phyloP scores from a whole-genome alignment of 2,888 invertebrate genomes.

The Cheilosia impressa region DNA sequence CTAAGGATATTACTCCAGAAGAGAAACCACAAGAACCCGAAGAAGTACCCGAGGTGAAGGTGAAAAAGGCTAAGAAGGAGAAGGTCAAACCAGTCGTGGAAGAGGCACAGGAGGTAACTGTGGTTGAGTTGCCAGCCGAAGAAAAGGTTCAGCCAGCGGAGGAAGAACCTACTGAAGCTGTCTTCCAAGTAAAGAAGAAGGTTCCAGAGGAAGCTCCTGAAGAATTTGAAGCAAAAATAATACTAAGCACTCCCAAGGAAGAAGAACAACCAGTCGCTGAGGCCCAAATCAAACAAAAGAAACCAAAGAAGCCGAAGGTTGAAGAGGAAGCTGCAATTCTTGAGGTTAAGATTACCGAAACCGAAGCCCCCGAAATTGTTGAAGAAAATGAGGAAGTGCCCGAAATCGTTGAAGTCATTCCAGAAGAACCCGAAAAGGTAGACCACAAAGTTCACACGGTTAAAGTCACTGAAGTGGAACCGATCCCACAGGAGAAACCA shows the following conservation, averaged over 20 bases:
- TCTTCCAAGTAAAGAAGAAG: slow-evolving; percentile 76
- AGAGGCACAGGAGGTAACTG: slow-evolving; percentile 60
- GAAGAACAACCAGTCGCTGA: slow-evolving; percentile 77
- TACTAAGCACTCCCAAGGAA: slow-evolving; percentile 78
- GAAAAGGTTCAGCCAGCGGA: slow-evolving; percentile 68
- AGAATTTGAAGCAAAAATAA: slow-evolving; percentile 79
- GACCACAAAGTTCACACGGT: slow-evolving; percentile 59
- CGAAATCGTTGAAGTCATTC: slow-evolving; percentile 49
- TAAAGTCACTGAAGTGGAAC: slow-evolving; percentile 60
- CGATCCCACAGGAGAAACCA: slow-evolving; percentile 48
- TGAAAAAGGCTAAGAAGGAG: slow-evolving; percentile 76
- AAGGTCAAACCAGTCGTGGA: slow-evolving; percentile 55
- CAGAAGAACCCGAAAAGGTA: slow-evolving; percentile 57
- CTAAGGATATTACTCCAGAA: slow-evolving; percentile 77
- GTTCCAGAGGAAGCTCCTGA: slow-evolving; percentile 79
- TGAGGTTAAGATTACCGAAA: slow-evolving; percentile 71
- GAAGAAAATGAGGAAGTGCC: slow-evolving; percentile 76
- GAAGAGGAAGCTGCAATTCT: slow-evolving; percentile 74
- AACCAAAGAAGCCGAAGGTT: slow-evolving; percentile 70
- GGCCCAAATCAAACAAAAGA: slow-evolving; percentile 72
- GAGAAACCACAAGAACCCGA: slow-evolving; percentile 76
- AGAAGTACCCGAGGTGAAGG: slow-evolving; percentile 77
- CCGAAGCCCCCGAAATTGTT: slow-evolving; percentile 74
- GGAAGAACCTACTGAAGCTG: slow-evolving; percentile 75
- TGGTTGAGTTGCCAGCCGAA: slow-evolving; percentile 75